Percentiles rank a stretch among this genome's conserved stretches.
phyloP scores from a whole-genome alignment of 2,888 invertebrate genomes.

The Sarcophaga variegata region DNA sequence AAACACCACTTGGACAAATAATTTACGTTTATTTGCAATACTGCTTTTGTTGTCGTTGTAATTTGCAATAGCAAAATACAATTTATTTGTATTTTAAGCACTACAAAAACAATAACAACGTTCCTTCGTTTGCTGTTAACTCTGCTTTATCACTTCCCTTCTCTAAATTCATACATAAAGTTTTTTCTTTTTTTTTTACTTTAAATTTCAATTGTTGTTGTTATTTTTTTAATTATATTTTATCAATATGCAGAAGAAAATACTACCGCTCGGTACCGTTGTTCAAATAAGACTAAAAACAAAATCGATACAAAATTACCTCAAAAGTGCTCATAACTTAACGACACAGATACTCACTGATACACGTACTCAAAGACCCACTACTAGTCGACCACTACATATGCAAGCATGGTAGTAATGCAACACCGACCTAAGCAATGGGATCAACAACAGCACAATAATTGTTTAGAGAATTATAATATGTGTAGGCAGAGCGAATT shows the following conservation, averaged over 20 bases:
- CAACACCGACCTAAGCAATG: constrained; percentile 28
- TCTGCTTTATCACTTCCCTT: not conserved
- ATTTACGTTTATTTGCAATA: not conserved
- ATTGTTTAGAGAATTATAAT: constrained; percentile 15
- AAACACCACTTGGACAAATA: constrained; percentile 3
- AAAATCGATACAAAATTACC: constrained; percentile 71
- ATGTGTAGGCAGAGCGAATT: constrained; percentile 57
- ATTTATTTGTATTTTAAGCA: too few relatives aligned
- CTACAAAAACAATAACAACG: not conserved
- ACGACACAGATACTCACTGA: constrained; percentile 49
- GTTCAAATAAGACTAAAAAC: constrained; percentile 80
- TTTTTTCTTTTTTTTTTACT: constrained; percentile 44
- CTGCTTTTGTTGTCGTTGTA: too few relatives aligned
- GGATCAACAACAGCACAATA: constrained; percentile 28
- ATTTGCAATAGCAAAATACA: too few relatives aligned
- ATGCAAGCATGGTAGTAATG: constrained; percentile 4
- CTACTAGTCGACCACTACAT: constrained; percentile 39
- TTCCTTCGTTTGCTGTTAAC: not conserved
- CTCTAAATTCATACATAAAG: constrained; percentile 43
- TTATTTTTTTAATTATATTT: constrained; percentile 38
- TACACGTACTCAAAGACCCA: constrained; percentile 32
- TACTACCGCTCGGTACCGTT: constrained; percentile 80
- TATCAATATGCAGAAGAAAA: constrained; percentile 66
- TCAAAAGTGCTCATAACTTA: constrained; percentile 70
- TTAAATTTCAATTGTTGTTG: constrained; percentile 25